Percentiles rank a stretch among this genome's conserved stretches.
phyloP scores from a whole-genome alignment of 2,113 vertebrate species.

The Abramis brama region DNA sequence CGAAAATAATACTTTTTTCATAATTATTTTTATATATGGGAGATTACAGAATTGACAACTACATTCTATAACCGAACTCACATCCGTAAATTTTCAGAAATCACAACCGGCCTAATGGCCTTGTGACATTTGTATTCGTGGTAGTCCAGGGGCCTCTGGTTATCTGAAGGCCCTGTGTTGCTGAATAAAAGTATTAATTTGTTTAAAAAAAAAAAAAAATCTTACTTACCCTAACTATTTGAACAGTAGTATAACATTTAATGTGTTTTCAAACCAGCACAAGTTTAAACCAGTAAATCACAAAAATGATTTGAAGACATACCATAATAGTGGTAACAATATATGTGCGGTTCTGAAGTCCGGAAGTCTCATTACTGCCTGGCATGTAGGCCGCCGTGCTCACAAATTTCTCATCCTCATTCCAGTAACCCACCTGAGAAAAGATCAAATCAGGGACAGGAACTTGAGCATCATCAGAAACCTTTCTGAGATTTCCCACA shows the following conservation, averaged over 20 bases:
- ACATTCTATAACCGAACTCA: no score
- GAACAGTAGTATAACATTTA: neutral
- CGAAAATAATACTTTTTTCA: no score
- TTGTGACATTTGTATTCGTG: no score
- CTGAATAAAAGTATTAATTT: no score
- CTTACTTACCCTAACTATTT: neutral
- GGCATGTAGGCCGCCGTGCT: slow-evolving; percentile 83
- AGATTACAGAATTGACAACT: no score
- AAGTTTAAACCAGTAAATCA: neutral
- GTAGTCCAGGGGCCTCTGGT: no score
- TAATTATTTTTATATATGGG: no score
- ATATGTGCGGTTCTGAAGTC: slow-evolving; percentile 94
- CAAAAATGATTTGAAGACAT: slow-evolving; percentile 63
- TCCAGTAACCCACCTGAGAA: slow-evolving; percentile 94
- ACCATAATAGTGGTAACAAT: slow-evolving; percentile 98
- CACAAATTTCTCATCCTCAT: slow-evolving; percentile 95
- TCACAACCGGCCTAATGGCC: no score
- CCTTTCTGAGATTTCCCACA: neutral
- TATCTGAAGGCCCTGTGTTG: no score
- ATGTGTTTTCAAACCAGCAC: neutral
- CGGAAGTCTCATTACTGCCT: slow-evolving; percentile 85
- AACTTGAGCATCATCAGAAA: neutral
- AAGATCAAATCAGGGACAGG: slow-evolving; percentile 41
- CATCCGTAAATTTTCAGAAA: no score
- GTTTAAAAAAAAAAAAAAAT: neutral